phyloP scores from a whole-genome alignment of 2,113 vertebrate genomes.

The Coracopsis vasa region DNA sequence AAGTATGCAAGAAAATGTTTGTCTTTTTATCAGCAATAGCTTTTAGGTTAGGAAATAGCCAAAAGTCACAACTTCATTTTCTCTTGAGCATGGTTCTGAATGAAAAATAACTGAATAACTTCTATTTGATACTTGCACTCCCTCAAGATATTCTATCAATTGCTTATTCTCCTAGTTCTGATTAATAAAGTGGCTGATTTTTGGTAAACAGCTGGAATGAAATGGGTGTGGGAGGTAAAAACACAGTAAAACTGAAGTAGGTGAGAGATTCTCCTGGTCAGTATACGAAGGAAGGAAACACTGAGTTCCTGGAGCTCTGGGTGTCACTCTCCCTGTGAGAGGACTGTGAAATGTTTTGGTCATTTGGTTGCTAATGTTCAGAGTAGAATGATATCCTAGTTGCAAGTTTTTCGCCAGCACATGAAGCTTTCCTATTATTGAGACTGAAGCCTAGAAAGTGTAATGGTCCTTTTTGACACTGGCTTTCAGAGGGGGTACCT shows the following conservation, averaged over 20 bases:
- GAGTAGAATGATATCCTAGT: background rate
- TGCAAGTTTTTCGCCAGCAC: background rate
- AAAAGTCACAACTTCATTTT: background rate
- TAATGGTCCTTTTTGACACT: background rate
- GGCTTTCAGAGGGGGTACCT: background rate
- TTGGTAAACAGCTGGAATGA: background rate
- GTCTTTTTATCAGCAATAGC: background rate
- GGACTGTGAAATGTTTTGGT: background rate
- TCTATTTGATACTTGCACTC: background rate
- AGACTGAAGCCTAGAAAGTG: background rate
- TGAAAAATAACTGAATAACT: conserved; percentile 26
- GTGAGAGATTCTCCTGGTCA: background rate
- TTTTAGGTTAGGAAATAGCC: background rate
- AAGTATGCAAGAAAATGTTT: background rate
- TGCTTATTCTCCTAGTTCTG: background rate
- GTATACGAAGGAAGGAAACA: background rate
- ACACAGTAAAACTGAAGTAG: background rate
- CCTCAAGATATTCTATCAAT: background rate
- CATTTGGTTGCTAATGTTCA: background rate
- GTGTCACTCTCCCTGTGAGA: background rate
- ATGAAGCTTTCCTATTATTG: background rate
- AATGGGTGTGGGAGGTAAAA: background rate
- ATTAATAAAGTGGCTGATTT: background rate
- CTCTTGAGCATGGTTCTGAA: background rate
- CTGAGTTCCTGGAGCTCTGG: background rate